Base-by-base conservation (phyloP, 2,888 invertebrate genomes). In the Megastigmus dorsalis region DNA sequence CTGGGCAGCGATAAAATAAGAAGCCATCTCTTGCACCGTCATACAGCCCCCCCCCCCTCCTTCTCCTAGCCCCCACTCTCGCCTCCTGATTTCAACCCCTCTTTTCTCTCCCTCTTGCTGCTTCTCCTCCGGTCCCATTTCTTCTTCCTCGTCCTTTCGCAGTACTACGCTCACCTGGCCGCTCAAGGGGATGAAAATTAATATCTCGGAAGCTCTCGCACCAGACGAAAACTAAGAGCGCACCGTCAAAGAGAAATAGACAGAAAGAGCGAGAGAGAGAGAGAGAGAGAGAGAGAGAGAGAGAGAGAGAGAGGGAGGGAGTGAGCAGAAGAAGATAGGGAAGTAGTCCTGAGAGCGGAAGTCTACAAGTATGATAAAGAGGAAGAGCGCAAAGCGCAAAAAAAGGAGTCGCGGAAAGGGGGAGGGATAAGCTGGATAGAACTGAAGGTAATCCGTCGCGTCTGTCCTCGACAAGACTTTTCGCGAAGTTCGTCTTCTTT, bases 1-100 rank as follows among this genome's bases (percentile, higher is more conserved):
- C 83, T 81, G 81, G 80, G 69, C 77, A 79, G 75, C 80, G 82
- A 84, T 85, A 82, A 84, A 84, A 82, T 83, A 82, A 83, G 80
- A 79, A 81, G 77, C 79, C 77, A 77, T 78, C 77, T 70, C 75
- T 73, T 71, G 69, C 67, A 78, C 67, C 62, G 15, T 48, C 26
- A 13, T 23, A 36, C 28, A 2, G 15, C 26, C 38, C 23, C 38
- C 20, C 7, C 18, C 18, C 23, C 10, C n/a, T n/a, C 52, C 33
- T 23, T 50, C 43, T 52, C 20, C 10, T 33, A 13, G 26, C 18
- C 45, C 57, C 28, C 52, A 43, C 62, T 55, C 66, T 50, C 75
- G 59, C 15, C 15, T 7, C 1, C 20, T 45, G 26, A 20, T n/a
- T 26, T 7, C 60, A 2, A 10, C 23, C 26, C 68, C 59, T 55